Conservation (phyloP, 2,797 vertebrate genomes). For the Rousettus madagascariensis region DNA sequence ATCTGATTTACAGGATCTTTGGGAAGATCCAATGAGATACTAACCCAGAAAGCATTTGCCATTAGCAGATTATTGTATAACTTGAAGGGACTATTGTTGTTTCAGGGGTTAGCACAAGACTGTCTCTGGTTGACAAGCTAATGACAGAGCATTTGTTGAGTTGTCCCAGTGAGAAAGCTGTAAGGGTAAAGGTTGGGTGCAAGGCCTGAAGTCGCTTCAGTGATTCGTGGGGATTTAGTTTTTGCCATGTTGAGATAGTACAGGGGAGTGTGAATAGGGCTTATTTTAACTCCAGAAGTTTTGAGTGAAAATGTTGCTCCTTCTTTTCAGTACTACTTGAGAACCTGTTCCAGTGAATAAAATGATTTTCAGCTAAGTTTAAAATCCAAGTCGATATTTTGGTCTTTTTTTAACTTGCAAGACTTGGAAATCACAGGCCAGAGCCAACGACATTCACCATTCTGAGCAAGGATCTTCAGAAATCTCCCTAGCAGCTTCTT, state of each 20-base stretch:
- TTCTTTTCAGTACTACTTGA: neutral
- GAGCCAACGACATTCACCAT: neutral
- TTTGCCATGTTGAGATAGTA: neutral
- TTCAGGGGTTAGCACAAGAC: neutral
- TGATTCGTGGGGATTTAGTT: neutral
- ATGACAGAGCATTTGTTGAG: neutral
- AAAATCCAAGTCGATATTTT: slow-evolving; percentile 49
- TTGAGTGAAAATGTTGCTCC: neutral
- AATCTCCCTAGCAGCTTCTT: neutral
- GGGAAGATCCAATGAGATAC: neutral
- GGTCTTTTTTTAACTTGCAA: slow-evolving; percentile 39
- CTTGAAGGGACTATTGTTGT: neutral
- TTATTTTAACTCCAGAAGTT: neutral
- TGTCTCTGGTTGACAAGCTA: neutral
- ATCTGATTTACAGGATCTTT: neutral
- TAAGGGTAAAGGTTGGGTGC: neutral
- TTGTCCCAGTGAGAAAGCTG: neutral
- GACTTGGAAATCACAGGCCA: slow-evolving; percentile 26
- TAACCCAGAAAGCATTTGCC: neutral
- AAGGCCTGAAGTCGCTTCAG: neutral
- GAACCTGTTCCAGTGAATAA: neutral
- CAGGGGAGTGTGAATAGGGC: neutral
- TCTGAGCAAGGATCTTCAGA: slow-evolving; percentile 22
- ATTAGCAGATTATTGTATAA: neutral
- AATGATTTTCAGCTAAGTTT: slow-evolving; percentile 36